Base-by-base conservation (phyloP, 2,888 invertebrate genomes). In the Meteorus cinctellus region DNA sequence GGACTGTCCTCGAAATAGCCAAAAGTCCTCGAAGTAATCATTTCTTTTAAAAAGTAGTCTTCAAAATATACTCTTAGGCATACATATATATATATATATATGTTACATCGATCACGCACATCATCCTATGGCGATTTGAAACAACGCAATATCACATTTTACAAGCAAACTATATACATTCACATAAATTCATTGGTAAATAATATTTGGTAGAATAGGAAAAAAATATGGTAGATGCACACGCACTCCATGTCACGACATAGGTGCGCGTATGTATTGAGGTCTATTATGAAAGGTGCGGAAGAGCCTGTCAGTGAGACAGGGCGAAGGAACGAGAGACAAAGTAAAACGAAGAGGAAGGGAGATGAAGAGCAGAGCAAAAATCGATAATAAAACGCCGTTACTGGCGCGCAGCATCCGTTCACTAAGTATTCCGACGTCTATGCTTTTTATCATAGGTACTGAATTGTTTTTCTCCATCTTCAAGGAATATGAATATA, bases 311-410 rank as follows among this genome's bases (percentile, higher is more conserved):
- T 19, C 55, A 19, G 55, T 55, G 55, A 55, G 24, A 55, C n/a
- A 24, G 8, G 31, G 31, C 8, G 10, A 36, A 19, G 24, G 24
- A 31, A 51, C 14, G 68, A 16, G 12, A 68, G n/a, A 67, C 14
- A 60, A 71, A 63, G 55, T 19, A 27, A 48, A 36, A 19, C n/a
- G 51, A 19, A 24, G 60, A 55, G 34, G 24, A 51, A 12, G 27
- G 60, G 31, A 19, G 16, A 24, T 29, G 60, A 34, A 67, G 65
- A 65, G 75, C 81, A 83, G 83, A 78, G 75, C 76, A 75, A 78
- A 82, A 87, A 88, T 88, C 88, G 87, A 88, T 88, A 88, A 85
- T 87, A 86, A 87, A 87, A 84, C 83, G 83, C 78, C 82, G 83
- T 82, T 81, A 45, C 78, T 82, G 82, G 80, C 83, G 84, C 84